phyloP scores from a whole-genome alignment of 2,797 vertebrate species.

The Merluccius polli region DNA sequence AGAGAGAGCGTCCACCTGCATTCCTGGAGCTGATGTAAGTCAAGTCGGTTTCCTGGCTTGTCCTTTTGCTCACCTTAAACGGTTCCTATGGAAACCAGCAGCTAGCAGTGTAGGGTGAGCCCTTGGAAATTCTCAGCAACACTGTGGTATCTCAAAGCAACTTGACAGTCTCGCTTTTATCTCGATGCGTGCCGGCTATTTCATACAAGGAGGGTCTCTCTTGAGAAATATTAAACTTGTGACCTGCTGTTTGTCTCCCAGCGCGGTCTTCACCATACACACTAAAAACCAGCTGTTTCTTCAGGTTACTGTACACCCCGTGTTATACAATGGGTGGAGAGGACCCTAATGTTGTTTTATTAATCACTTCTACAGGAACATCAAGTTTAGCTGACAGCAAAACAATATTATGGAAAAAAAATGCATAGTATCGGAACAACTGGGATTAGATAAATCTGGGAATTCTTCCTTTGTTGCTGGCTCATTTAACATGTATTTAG shows the following conservation, averaged over 20 bases:
- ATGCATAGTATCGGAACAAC: constrained; percentile 36
- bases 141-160: constrained; percentile 23
- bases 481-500: constrained; percentile 51
- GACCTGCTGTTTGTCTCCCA: constrained; percentile 46
- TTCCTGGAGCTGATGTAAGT: constrained; percentile 54
- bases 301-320: constrained; percentile 42
- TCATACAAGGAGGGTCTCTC: constrained; percentile 29
- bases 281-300: constrained; percentile 47
- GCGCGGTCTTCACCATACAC: constrained; percentile 30
- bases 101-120: constrained; percentile 40
- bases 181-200: constrained; percentile 39
- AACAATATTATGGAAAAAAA: constrained; percentile 38
- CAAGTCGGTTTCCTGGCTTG: constrained; percentile 57
- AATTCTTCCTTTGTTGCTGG: constrained; percentile 52
- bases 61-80: constrained; percentile 63
- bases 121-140: constrained; percentile 18
- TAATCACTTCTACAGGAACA: constrained; percentile 28
- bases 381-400: constrained; percentile 35
- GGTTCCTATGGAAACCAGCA: constrained; percentile 56
- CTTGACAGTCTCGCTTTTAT: constrained; percentile 47
- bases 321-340: constrained; percentile 23
- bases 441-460: constrained; percentile 54
- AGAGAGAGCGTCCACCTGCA: constrained; percentile 54
- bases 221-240: constrained; percentile 42
- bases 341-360: constrained; percentile 13